phyloP scores from a whole-genome alignment of 2,888 invertebrate species.

The Polydrusus cervinus region DNA sequence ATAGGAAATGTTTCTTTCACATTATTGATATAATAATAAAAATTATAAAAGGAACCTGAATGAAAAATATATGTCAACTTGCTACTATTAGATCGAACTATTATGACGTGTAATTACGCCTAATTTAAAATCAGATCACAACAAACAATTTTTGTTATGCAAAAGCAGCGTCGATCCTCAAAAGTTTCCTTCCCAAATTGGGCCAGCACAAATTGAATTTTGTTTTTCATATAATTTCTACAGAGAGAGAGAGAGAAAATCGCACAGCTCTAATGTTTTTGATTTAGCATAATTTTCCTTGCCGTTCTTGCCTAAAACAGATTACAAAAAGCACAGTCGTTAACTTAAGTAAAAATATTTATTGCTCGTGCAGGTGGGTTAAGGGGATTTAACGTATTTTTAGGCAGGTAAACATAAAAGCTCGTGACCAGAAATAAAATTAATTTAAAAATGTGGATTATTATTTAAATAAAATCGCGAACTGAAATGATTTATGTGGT shows the following conservation, averaged over 20 bases:
- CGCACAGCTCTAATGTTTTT: conserved; percentile 16
- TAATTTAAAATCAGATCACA: conserved; percentile 1
- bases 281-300: conserved; percentile 12
- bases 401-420: not conserved
- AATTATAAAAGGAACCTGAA: no score
- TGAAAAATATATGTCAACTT: no score
- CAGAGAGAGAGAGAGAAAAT: conserved; percentile 2
- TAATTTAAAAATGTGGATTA: not conserved
- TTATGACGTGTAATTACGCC: not conserved
- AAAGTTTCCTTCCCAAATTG: conserved; percentile 5
- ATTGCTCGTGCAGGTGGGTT: not conserved
- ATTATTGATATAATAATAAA: no score
- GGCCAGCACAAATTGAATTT: conserved; percentile 20
- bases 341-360: conserved; percentile 13
- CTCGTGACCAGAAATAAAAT: conserved; percentile 4
- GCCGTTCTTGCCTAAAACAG: conserved; percentile 6
- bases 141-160: not conserved
- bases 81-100: no score
- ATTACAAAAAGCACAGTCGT: conserved; percentile 1
- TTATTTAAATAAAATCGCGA: no score
- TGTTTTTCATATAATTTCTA: conserved; percentile 11
- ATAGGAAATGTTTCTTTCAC: no score
- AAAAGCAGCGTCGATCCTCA: not conserved
- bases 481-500: no score
- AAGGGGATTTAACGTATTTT: not conserved